Evolutionary conservation across 2,888 invertebrate genomes (phyloP), one percentile per base, ranked within the genome.

Genomic region (Epirrhoe alternata): DNA sequence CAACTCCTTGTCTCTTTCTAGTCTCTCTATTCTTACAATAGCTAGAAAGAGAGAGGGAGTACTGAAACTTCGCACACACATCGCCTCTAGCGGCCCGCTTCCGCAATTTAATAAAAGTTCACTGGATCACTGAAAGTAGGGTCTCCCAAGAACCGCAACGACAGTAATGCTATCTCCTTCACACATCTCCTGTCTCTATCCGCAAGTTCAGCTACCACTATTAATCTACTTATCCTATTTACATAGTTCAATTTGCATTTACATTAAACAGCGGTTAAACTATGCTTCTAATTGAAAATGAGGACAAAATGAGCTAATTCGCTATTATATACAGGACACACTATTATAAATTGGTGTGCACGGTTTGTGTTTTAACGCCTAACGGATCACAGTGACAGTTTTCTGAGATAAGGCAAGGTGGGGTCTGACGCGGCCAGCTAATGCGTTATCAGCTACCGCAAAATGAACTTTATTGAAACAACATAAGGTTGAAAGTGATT

Each of bases 341-440:
- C 64, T 71, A 56, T 66, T 72, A 71, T 71, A 57, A 68, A 68
- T 70, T 70, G 73, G 71, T 72, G 74, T 73, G 69, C 69, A 69
- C 68, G 73, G 66, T 54, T 47, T 67, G 60, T 67, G 24, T 63
- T 70, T 76, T 82, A 87, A 89, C 83, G 82, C 85, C 86, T 90
- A 89, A 85, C 85, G 88, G 89, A 92, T 92, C 92, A 92, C 92
- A 92, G 92, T 86, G 88, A 86, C 85, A 88, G 88, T 89, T 89
- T 83, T 85, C 81, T 87, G 89, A 89, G 85, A 82, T 90, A 91
- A 90, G 92, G 92, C 91, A 90, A 89, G 89, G 90, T 90, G 90
- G 88, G 86, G 83, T 84, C 79, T 82, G 80, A 80, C 81, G 82
- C 78, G 78, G 76, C 66, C 74, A 38, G 42, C 61, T 62, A 47